These are phyloP conservation scores for Volucella inflata DNA, from an alignment of 2,888 invertebrate species.

Conservation along the genomic window DNA sequence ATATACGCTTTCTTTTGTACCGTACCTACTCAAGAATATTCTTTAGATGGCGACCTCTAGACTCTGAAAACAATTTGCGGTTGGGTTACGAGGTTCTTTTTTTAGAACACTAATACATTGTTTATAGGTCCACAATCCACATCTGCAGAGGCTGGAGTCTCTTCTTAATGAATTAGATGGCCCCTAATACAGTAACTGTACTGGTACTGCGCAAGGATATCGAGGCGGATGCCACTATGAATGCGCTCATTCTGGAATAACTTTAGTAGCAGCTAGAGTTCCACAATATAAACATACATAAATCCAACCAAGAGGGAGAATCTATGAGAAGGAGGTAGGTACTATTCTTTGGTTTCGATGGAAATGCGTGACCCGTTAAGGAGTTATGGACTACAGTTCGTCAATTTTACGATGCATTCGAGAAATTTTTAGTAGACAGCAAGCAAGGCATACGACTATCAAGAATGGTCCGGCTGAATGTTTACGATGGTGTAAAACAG, in stretches of 20 bases:
- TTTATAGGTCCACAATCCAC: conserved; percentile 62
- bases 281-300: conserved; percentile 70
- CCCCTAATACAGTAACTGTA: conserved; percentile 43
- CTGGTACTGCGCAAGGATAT: conserved; percentile 25
- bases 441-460: conserved; percentile 47
- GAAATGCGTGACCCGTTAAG: conserved; percentile 63
- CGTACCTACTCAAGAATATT: conserved; percentile 9
- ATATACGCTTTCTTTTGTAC: background rate
- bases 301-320: conserved; percentile 35
- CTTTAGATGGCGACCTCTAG: conserved; percentile 55
- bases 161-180: conserved; percentile 62
- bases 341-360: conserved; percentile 50
- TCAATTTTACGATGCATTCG: conserved; percentile 70
- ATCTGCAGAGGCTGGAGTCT: conserved; percentile 48
- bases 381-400: conserved; percentile 63
- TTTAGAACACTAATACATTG: conserved; percentile 72
- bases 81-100: conserved; percentile 62
- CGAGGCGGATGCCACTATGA: conserved; percentile 40
- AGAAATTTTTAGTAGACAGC: conserved; percentile 67
- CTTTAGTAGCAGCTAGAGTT: conserved; percentile 64
- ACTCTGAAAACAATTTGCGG: conserved; percentile 63
- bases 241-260: conserved; percentile 38
- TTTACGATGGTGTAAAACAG: conserved; percentile 66
- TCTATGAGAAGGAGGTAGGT: conserved; percentile 46
- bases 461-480: conserved; percentile 54